These are phyloP conservation scores for Thera obeliscata DNA, from an alignment of 2,888 invertebrate genomes.

Conservation along the genomic window DNA sequence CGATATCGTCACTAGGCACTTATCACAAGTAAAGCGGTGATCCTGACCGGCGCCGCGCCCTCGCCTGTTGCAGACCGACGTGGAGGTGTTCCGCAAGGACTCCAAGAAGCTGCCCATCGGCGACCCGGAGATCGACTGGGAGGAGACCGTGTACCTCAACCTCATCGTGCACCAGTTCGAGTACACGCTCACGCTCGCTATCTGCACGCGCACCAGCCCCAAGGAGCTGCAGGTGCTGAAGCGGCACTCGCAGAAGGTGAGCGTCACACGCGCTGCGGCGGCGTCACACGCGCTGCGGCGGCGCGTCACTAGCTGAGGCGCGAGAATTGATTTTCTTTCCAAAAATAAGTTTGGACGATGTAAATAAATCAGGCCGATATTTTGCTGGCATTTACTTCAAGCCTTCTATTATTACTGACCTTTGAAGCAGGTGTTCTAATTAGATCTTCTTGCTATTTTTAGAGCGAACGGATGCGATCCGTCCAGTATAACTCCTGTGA, in stretches of 20 bases:
- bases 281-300: constrained; percentile 47
- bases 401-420: constrained; percentile 35
- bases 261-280: too few relatives aligned
- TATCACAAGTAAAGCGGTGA: constrained; percentile 7
- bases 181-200: constrained; percentile 98
- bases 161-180: constrained; percentile 99
- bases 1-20: constrained; percentile 29
- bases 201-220: constrained; percentile 98
- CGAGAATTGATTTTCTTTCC: constrained; percentile 82
- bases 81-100: constrained; percentile 98
- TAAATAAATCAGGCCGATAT: constrained; percentile 80
- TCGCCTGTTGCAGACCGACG: constrained; percentile 89
- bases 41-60: constrained; percentile 18
- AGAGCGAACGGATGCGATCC: constrained; percentile 56
- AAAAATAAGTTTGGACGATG: constrained; percentile 78
- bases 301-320: constrained; percentile 82
- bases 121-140: constrained; percentile 99
- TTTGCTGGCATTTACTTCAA: constrained; percentile 53
- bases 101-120: constrained; percentile 98
- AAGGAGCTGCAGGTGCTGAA: constrained; percentile 98
- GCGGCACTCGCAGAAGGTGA: constrained; percentile 92
- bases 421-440: constrained; percentile 37
- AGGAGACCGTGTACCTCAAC: constrained; percentile 99
- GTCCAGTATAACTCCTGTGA: constrained; percentile 65
- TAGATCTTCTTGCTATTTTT: constrained; percentile 46